Evolutionary conservation across 2,888 invertebrate species (phyloP).

Genomic region (Trypoxylon attenuatum): DNA sequence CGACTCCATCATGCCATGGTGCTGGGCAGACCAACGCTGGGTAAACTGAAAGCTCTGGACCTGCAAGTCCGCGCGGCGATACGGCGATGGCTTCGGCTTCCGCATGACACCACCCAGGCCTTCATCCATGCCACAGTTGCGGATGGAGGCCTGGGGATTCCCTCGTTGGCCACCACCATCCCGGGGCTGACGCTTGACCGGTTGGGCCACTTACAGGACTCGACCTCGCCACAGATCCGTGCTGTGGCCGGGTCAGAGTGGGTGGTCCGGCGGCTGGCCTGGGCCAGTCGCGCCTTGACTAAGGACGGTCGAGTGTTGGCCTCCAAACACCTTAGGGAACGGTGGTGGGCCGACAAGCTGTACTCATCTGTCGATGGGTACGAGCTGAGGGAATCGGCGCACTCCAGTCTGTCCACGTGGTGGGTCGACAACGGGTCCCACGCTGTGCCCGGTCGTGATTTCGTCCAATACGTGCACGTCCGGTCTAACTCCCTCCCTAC

Average conservation of each 20-base stretch:
- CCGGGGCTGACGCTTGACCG: too few relatives aligned
- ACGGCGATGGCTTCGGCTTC: too few relatives aligned
- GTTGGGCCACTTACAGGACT: too few relatives aligned
- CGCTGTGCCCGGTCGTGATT: not conserved
- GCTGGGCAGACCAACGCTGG: slow-evolving; percentile 51
- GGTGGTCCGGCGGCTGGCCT: not conserved
- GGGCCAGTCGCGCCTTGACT: not conserved
- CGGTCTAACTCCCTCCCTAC: too few relatives aligned
- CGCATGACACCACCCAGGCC: too few relatives aligned
- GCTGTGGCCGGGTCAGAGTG: not conserved
- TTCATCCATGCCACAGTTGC: not conserved
- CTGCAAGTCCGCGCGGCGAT: slow-evolving; percentile 55
- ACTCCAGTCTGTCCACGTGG: not conserved
- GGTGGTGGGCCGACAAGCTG: not conserved
- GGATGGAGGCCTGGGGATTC: not conserved
- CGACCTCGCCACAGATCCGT: not conserved
- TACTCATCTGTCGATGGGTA: not conserved
- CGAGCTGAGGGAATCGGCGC: not conserved
- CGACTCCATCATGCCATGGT: slow-evolving; percentile 57
- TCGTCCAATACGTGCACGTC: too few relatives aligned
- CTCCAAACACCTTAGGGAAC: too few relatives aligned
- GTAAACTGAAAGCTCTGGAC: slow-evolving; percentile 59
- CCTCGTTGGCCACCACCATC: not conserved
- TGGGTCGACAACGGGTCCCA: not conserved
- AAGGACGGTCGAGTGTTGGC: not conserved